Percentiles rank a stretch among this genome's conserved stretches.
Conservation (phyloP, 2,113 vertebrate genomes). For the Barbus barbus region DNA sequence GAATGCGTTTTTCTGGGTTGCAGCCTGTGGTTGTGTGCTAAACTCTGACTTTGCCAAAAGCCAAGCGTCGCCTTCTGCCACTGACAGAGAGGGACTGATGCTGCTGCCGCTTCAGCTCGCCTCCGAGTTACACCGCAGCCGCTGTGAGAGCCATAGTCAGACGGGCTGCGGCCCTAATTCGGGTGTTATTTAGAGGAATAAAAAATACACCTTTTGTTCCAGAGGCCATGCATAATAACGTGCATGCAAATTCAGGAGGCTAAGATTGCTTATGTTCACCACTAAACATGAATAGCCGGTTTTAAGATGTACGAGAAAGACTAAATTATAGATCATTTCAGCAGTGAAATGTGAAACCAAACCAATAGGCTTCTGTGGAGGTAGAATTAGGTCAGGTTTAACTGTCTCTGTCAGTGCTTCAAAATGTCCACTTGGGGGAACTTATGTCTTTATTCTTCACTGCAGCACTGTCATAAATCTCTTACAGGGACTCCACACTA, state of each 20-base stretch:
- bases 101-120: not conserved
- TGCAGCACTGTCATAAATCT: not conserved
- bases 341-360: not conserved
- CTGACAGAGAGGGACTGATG: not conserved
- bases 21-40: too few relatives aligned
- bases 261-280: not conserved
- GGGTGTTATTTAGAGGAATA: not conserved
- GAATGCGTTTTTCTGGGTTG: too few relatives aligned
- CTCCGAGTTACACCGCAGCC: not conserved
- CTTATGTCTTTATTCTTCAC: not conserved
- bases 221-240: not conserved
- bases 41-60: too few relatives aligned
- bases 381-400: not conserved
- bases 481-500: not conserved
- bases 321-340: not conserved
- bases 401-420: not conserved
- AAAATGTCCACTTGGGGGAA: conserved; percentile 34
- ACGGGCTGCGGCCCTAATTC: not conserved
- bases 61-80: too few relatives aligned
- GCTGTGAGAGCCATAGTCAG: not conserved
- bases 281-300: not conserved
- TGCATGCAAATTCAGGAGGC: not conserved
- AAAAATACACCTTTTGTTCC: not conserved
- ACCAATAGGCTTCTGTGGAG: not conserved
- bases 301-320: not conserved